Base-by-base conservation (phyloP, 2,113 vertebrate genomes). In the Xiphias gladius region DNA sequence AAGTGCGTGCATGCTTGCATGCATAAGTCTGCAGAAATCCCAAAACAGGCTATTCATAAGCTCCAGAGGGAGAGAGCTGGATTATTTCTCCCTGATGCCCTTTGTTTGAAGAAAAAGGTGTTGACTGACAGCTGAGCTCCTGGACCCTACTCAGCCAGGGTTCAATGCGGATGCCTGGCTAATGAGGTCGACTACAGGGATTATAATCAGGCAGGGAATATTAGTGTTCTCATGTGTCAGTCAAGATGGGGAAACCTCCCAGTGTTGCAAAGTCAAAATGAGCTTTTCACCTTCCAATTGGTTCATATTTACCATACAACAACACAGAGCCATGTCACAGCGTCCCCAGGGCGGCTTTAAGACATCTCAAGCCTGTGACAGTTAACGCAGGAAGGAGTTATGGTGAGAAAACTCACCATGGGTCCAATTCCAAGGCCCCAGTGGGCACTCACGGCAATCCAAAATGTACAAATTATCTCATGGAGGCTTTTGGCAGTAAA, bases 121-220 rank as follows among this genome's bases (percentile, higher is more conserved):
- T 91, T 95, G 95, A 95, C 88, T 95, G 93, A 95, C 94, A 95
- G 94, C 89, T 67, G 81, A 93, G 93, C 83, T 92, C 88, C 84
- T 52, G 79, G 88, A 92, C 91, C 90, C 91, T 77, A 76, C 91
- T 92, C 93, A 91, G 92, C 91, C 83, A 94, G 91, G 91, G 94
- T 95, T 95, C 95, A 95, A 55, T 89, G 89, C 87, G 88, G 90
- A 93, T 95, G 93, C 93, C 90, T 95, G 91, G 92, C 93, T 94
- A 95, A 96, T 95, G 94, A 95, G 92, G 94, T 92, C 82, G 86
- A 93, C 91, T 88, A 85, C 77, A 88, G 91, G 92, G 93, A 94
- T 95, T 94, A 94, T 91, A 94, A 94, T 95, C 92, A 90, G 93
- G 85, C 82, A 79, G 91, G 91, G 93, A 93, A 92, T 93, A 95